Percentiles rank a stretch among this genome's conserved stretches.
phyloP scores from a whole-genome alignment of 1,140 invertebrate species.

The Mactra quadrangularis region DNA sequence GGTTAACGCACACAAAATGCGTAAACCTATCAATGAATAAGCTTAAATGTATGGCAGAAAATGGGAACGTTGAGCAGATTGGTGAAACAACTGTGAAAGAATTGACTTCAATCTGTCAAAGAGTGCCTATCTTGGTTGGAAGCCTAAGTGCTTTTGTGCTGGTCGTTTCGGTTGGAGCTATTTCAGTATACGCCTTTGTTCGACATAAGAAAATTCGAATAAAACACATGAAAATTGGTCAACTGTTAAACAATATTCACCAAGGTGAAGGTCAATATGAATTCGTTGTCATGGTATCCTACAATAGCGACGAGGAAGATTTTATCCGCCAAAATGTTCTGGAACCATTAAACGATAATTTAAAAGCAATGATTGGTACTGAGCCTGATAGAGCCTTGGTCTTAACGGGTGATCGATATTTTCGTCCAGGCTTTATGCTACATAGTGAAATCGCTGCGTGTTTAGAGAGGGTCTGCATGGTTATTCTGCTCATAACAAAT shows the following conservation, averaged over 20 bases:
- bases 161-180: not conserved
- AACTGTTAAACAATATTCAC: not conserved
- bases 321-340: not conserved
- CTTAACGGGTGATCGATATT: not conserved
- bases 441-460: not conserved
- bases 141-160: not conserved
- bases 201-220: not conserved
- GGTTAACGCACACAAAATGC: not conserved
- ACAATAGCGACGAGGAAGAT: slow-evolving; percentile 9
- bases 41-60: not conserved
- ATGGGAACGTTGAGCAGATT: not conserved
- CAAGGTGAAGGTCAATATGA: slow-evolving; percentile 1
- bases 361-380: slow-evolving; percentile 5
- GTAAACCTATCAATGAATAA: not conserved
- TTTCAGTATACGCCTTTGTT: too few relatives aligned
- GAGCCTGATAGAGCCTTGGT: slow-evolving; percentile 13
- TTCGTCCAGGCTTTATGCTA: not conserved
- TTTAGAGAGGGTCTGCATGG: not conserved
- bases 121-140: not conserved
- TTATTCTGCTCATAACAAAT: not conserved
- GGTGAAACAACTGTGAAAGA: not conserved
- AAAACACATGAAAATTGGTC: not conserved
- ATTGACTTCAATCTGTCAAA: not conserved
- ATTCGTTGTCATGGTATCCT: not conserved
- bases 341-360: slow-evolving; percentile 10